phyloP scores from a whole-genome alignment of 2,888 invertebrate genomes.

The Agrochola litura region DNA sequence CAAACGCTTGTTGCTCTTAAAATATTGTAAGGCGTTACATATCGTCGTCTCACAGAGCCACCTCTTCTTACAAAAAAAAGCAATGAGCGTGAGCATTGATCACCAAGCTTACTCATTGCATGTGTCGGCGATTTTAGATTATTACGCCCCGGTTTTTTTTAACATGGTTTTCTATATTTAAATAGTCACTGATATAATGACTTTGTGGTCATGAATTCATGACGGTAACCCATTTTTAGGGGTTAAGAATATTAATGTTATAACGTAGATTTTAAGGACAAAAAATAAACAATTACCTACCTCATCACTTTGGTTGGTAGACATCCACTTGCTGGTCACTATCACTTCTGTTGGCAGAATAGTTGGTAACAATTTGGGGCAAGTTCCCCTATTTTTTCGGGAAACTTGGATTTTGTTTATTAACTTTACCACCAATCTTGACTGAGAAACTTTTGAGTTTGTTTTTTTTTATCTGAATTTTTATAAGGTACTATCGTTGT shows the following conservation, averaged over 20 bases:
- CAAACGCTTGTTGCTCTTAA: slow-evolving; percentile 31
- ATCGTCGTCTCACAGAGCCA: not conserved
- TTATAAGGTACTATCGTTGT: not conserved
- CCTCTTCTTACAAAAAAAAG: not conserved
- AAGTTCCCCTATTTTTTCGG: not conserved
- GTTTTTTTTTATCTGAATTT: not conserved
- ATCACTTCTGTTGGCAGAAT: not conserved
- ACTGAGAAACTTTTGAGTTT: not conserved
- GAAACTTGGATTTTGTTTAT: not conserved
- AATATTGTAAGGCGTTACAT: slow-evolving; percentile 30
- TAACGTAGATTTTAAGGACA: not conserved
- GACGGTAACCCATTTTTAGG: not conserved
- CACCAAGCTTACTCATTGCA: not conserved
- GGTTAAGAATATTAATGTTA: not conserved
- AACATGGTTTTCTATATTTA: not conserved
- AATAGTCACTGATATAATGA: not conserved
- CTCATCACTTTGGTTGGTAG: not conserved
- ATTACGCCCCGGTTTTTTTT: not conserved
- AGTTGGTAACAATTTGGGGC: not conserved
- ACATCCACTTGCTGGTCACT: not conserved
- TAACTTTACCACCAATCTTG: too few species aligned
- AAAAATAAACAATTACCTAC: not conserved
- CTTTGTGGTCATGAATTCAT: not conserved
- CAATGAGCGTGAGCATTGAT: not conserved
- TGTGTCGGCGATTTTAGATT: not conserved